These are phyloP conservation scores for Trisateles emortualis DNA, from an alignment of 2,888 invertebrate genomes.

Conservation along the genomic window DNA sequence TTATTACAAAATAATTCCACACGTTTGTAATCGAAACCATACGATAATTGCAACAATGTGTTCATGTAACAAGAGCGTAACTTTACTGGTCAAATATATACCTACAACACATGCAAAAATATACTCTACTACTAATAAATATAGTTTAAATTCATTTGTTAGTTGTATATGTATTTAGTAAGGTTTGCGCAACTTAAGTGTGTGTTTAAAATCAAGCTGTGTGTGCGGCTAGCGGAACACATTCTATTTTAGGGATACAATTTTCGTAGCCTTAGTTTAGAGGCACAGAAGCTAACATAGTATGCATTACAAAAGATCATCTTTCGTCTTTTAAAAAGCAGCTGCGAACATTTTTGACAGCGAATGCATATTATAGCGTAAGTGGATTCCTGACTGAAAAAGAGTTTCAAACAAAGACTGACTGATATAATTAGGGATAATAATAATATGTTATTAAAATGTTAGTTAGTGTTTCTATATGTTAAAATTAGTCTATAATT, in stretches of 20 bases:
- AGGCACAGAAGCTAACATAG: conserved; percentile 21
- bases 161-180: conserved; percentile 40
- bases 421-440: too few relatives aligned
- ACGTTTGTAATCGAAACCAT: conserved; percentile 66
- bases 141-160: conserved; percentile 6
- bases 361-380: too few relatives aligned
- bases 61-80: conserved; percentile 56
- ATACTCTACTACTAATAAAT: conserved; percentile 19
- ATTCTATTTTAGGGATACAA: conserved; percentile 49
- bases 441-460: too few relatives aligned
- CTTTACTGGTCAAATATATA: conserved; percentile 37
- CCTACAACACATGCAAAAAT: conserved; percentile 12
- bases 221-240: conserved; percentile 57
- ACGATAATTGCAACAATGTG: conserved; percentile 57
- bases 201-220: conserved; percentile 48
- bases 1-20: conserved; percentile 67
- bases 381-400: too few relatives aligned
- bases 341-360: too few relatives aligned
- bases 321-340: too few relatives aligned
- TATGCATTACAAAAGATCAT: conserved; percentile 13
- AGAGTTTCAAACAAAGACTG: too few relatives aligned
- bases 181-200: conserved; percentile 57
- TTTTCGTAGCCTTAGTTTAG: conserved; percentile 25
- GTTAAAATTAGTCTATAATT: too few relatives aligned
- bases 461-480: too few relatives aligned